A percentile compares a stretch with the other conserved stretches of the same genome.
Evolutionary conservation across 2,113 vertebrate genomes (phyloP).

Genomic region (Pionites leucogaster): DNA sequence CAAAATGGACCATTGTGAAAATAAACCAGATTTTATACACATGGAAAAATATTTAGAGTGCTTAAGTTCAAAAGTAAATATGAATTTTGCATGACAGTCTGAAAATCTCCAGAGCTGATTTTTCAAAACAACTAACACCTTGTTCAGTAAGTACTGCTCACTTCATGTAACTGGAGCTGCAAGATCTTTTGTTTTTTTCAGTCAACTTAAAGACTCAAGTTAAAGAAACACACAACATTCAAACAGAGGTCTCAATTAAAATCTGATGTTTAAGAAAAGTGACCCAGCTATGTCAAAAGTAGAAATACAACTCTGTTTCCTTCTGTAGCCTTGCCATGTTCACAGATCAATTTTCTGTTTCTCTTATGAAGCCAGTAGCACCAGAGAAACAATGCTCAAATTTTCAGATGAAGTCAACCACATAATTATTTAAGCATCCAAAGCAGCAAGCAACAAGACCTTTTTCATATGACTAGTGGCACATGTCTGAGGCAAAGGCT

Average conservation of each 20-base stretch:
- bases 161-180: not conserved
- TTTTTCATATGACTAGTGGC: not conserved
- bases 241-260: not conserved
- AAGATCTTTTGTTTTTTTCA: not conserved
- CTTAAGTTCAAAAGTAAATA: not conserved
- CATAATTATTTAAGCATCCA: not conserved
- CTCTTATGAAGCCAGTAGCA: not conserved
- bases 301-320: not conserved
- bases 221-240: not conserved
- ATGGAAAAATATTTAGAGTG: not conserved
- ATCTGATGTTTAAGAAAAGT: not conserved
- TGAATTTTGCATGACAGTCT: not conserved
- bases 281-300: not conserved
- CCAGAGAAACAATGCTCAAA: not conserved
- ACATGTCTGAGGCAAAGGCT: not conserved
- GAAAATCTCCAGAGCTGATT: not conserved
- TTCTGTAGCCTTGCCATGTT: not conserved
- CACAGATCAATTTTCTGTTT: not conserved
- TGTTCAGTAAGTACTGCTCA: not conserved
- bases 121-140: not conserved
- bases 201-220: not conserved
- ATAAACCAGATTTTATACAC: not conserved
- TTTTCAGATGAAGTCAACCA: not conserved
- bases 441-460: not conserved
- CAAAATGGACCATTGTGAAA: not conserved